A percentile compares a stretch with the other conserved stretches of the same genome.
These are phyloP conservation scores for Lycaena phlaeas DNA, from an alignment of 2,888 invertebrate species.

Conservation along the genomic window DNA sequence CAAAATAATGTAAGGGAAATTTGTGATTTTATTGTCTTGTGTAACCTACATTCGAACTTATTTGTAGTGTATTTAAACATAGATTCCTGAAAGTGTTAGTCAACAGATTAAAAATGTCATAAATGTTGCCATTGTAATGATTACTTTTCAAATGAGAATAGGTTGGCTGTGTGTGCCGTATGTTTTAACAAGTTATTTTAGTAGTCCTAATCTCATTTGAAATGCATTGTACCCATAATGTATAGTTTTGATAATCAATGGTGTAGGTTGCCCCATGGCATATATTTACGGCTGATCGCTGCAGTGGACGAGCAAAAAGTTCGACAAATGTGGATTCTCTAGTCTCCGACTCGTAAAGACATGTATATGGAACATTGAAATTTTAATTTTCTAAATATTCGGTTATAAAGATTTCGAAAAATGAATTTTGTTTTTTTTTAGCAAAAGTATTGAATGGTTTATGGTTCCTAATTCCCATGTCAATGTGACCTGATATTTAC, in stretches of 20 bases:
- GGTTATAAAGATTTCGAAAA: slow-evolving; percentile 68
- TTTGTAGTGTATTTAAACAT: slow-evolving; percentile 18
- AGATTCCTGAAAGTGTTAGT: slow-evolving; percentile 51
- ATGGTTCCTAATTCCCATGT: too few species aligned
- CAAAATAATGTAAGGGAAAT: slow-evolving; percentile 22
- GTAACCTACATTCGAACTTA: slow-evolving; percentile 10
- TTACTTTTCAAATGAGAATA: slow-evolving; percentile 39
- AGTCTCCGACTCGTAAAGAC: slow-evolving; percentile 69
- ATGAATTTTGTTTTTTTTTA: slow-evolving; percentile 33
- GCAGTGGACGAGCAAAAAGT: slow-evolving; percentile 54
- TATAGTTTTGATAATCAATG: slow-evolving; percentile 11
- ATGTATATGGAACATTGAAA: slow-evolving; percentile 57
- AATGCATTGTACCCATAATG: slow-evolving; percentile 13
- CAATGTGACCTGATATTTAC: too few species aligned
- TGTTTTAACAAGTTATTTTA: background rate
- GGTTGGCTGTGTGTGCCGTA: slow-evolving; percentile 32
- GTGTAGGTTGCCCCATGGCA: slow-evolving; percentile 41
- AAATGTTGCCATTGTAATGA: slow-evolving; percentile 67
- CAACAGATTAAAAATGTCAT: slow-evolving; percentile 50
- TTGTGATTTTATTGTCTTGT: slow-evolving; percentile 9
- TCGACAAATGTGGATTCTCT: slow-evolving; percentile 55
- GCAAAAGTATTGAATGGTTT: too few species aligned
- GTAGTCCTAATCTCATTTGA: slow-evolving; percentile 22
- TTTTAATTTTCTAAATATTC: slow-evolving; percentile 63
- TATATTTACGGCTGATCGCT: slow-evolving; percentile 35